phyloP scores from a whole-genome alignment of 2,113 vertebrate species.

The Muntiacus muntjak region DNA sequence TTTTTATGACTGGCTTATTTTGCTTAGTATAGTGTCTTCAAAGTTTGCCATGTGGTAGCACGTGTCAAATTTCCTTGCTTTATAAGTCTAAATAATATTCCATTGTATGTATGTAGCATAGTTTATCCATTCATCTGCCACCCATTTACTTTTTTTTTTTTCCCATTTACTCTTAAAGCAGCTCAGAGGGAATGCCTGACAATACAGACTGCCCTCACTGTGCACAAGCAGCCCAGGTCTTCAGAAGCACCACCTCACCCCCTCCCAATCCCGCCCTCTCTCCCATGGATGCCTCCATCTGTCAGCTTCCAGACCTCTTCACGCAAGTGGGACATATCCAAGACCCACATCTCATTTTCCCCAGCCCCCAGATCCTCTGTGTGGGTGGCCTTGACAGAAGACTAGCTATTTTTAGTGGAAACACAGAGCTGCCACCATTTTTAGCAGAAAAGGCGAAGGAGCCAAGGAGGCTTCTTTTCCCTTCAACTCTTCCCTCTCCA shows the following conservation, averaged over 20 bases:
- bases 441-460: slow-evolving; percentile 19
- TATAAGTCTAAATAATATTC: neutral
- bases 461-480: slow-evolving; percentile 33
- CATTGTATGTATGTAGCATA: accelerated
- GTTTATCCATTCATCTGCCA: neutral
- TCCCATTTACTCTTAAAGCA: neutral
- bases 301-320: neutral
- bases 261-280: neutral
- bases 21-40: neutral
- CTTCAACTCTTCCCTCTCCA: neutral
- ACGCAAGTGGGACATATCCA: neutral
- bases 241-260: neutral
- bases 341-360: neutral
- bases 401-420: slow-evolving; percentile 30
- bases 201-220: neutral
- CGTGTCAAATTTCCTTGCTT: neutral
- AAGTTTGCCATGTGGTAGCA: neutral
- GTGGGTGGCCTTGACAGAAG: slow-evolving; percentile 30
- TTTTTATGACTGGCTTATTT: neutral
- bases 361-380: neutral
- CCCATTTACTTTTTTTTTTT: neutral
- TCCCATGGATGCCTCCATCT: neutral
- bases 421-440: neutral
- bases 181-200: neutral
- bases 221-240: neutral